These are phyloP conservation scores for Nothocercus julius DNA, from an alignment of 2,113 vertebrate species.

Conservation along the genomic window DNA sequence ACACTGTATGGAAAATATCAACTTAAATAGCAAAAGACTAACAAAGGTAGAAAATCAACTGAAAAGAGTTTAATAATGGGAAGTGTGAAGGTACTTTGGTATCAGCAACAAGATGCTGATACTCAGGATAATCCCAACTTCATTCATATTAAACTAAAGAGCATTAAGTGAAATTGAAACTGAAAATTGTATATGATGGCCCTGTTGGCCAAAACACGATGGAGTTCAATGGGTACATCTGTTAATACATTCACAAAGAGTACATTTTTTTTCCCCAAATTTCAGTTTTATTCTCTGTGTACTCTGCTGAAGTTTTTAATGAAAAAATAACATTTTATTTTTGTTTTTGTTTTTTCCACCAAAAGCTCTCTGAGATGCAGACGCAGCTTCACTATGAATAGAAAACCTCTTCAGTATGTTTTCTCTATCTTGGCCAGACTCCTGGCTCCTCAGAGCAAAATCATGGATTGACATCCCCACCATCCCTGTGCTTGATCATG, in stretches of 20 bases:
- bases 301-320: background rate
- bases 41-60: background rate
- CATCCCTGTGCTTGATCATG: background rate
- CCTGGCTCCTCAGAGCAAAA: background rate
- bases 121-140: background rate
- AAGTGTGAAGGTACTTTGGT: background rate
- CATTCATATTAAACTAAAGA: background rate
- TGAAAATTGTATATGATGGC: accelerated
- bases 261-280: background rate
- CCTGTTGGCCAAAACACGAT: background rate
- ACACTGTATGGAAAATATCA: background rate
- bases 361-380: background rate
- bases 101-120: background rate
- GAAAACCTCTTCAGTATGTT: background rate
- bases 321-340: background rate
- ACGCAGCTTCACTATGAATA: background rate
- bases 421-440: background rate
- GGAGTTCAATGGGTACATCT: background rate
- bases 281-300: background rate
- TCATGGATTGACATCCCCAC: background rate
- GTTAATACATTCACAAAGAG: background rate
- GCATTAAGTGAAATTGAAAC: background rate
- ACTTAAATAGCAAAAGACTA: background rate
- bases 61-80: background rate
- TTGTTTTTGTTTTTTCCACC: background rate